Conservation (phyloP, 2,113 vertebrate genomes). For the Emydocephalus ijimae region DNA sequence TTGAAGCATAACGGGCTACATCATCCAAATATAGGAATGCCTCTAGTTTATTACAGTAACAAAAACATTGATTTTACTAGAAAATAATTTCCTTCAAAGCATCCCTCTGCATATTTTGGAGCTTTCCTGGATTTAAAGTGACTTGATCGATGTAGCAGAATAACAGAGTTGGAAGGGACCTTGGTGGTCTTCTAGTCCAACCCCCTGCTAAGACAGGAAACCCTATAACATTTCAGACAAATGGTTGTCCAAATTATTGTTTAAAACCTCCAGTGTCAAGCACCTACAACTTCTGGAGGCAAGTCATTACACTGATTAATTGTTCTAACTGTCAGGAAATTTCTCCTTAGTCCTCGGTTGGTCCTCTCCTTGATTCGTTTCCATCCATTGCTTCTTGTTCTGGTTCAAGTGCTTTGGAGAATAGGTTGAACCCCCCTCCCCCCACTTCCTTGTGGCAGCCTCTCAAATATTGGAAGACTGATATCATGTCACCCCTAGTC, state of each 20-base stretch:
- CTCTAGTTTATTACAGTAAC: background rate
- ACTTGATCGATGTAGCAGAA: background rate
- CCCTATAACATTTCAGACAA: background rate
- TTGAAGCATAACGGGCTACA: background rate
- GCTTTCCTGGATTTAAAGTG: background rate
- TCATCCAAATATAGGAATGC: background rate
- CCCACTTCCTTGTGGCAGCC: background rate
- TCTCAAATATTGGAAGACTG: background rate
- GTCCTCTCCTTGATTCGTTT: background rate
- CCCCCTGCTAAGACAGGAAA: background rate
- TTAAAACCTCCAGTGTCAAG: background rate
- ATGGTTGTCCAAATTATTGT: background rate
- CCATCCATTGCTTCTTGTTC: background rate
- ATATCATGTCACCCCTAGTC: background rate
- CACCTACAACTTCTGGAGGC: background rate
- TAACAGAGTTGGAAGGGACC: background rate
- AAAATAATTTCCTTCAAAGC: background rate
- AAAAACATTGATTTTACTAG: background rate
- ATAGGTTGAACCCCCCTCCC: background rate
- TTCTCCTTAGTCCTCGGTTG: background rate
- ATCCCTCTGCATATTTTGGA: background rate
- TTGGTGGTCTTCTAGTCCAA: background rate
- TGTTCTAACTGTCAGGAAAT: background rate
- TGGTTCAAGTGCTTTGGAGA: background rate
- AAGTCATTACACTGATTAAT: background rate